Evolutionary conservation across 1,140 invertebrate genomes (phyloP), one percentile per base, ranked within the genome.

Genomic region (Bombus haemorrhoidalis): DNA sequence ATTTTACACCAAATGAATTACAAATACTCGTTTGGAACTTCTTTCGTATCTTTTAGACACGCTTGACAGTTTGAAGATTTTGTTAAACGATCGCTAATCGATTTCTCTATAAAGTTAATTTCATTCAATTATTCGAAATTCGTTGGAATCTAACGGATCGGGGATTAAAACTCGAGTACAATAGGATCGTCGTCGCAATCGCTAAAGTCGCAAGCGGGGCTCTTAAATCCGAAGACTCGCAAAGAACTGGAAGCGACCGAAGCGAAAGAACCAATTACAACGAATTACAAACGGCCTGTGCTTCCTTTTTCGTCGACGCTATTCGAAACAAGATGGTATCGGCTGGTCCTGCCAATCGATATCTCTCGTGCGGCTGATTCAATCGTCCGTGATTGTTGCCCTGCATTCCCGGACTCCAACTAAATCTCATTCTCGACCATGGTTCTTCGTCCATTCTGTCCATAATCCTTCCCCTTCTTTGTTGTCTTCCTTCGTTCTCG

Each of bases 381-480:
- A 91, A 91, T 91, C 90, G 91, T 82, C 81, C 85, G 86, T 89
- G 90, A 92, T 91, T 91, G 87, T 91, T 91, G 87, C 78, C 68
- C 73, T 64, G 78, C 87, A 83, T 66, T 28, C 59, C 81, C 53
- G 59, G 4, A 41, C 83, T 57, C 37, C 72, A 41, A 64, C 88
- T 80, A 83, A 90, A 90, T 81, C 81, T 82, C 79, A 68, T 89
- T 81, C 68, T 73, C 64, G 74, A 74, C 81, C 82, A 80, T 80
- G 80, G 88, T 83, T 68, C 82, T 88, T 75, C 87, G 77, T 90
- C 77, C 74, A 79, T 87, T 89, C 34, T 77, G 77, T 53, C 74
- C 62, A 73, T 89, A 89, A 90, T 89, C 85, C 81, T 87, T 81
- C 41, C 73, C 32, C 64, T 73, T 22, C 78, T 43, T 57, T 76